Evolutionary conservation across 2,113 vertebrate species (phyloP).

Genomic region (Chlamydotis undulata): DNA sequence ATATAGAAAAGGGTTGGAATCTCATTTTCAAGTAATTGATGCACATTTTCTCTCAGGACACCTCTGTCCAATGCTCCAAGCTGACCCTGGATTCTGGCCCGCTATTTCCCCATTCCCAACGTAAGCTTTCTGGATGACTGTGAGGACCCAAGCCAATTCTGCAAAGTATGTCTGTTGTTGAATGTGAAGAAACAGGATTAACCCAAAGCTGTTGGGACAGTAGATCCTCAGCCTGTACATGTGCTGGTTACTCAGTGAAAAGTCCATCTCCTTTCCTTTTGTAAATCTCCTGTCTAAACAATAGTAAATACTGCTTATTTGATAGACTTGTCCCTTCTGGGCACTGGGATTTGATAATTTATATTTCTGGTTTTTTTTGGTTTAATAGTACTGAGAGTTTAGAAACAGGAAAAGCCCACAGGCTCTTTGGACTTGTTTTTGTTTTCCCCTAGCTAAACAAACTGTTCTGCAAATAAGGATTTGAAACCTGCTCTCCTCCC

Average conservation of each 20-base stretch:
- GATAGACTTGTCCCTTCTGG: slow-evolving; percentile 75
- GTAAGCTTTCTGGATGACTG: slow-evolving; percentile 34
- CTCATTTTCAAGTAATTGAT: slow-evolving; percentile 79
- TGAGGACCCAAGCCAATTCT: slow-evolving; percentile 40
- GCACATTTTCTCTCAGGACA: slow-evolving; percentile 58
- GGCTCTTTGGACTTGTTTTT: slow-evolving; percentile 85
- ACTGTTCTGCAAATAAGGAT: slow-evolving; percentile 79
- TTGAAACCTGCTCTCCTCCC: slow-evolving; percentile 83
- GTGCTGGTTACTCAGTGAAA: slow-evolving; percentile 69
- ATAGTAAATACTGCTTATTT: slow-evolving; percentile 81
- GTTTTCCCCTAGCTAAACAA: slow-evolving; percentile 77
- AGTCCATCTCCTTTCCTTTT: slow-evolving; percentile 62
- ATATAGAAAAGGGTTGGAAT: slow-evolving; percentile 78
- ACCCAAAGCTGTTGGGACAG: neutral
- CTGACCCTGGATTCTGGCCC: slow-evolving; percentile 45
- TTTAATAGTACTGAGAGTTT: slow-evolving; percentile 84
- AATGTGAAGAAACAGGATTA: slow-evolving; percentile 11
- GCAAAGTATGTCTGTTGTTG: slow-evolving; percentile 25
- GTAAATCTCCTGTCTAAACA: slow-evolving; percentile 66
- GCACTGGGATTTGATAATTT: slow-evolving; percentile 77
- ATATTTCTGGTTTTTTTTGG: slow-evolving; percentile 76
- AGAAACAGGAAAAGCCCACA: slow-evolving; percentile 83
- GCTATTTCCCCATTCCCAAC: slow-evolving; percentile 13
- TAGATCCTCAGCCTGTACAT: slow-evolving; percentile 1
- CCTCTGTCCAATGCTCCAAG: slow-evolving; percentile 43